phyloP scores from a whole-genome alignment of 2,113 vertebrate species.

The Dromiciops gliroides region DNA sequence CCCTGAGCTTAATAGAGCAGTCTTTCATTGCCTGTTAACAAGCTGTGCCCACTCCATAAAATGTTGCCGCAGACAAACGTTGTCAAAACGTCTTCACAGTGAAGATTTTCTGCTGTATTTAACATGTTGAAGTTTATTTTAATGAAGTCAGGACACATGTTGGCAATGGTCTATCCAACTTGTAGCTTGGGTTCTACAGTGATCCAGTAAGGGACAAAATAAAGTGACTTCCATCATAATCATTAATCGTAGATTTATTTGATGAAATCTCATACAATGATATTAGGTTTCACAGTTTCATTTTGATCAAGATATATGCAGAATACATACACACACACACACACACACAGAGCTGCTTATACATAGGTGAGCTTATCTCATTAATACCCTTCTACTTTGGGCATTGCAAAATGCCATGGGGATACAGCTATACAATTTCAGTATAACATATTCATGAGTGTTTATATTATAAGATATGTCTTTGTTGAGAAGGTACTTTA shows the following conservation, averaged over 20 bases:
- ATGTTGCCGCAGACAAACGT: slow-evolving; percentile 77
- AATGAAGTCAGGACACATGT: slow-evolving; percentile 64
- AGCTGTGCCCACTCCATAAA: slow-evolving; percentile 76
- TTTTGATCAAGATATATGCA: neutral
- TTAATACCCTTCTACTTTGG: neutral
- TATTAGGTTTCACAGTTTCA: slow-evolving; percentile 16
- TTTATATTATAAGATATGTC: neutral
- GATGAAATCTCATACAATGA: slow-evolving; percentile 17
- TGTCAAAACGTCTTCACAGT: slow-evolving; percentile 62
- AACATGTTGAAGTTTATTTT: slow-evolving; percentile 66
- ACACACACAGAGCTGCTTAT: neutral
- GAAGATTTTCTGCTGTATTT: slow-evolving; percentile 63
- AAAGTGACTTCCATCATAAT: neutral
- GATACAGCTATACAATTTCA: neutral
- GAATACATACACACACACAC: neutral
- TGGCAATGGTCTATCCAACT: slow-evolving; percentile 63
- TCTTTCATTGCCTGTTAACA: slow-evolving; percentile 83
- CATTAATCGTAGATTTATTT: slow-evolving; percentile 12
- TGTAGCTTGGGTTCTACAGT: slow-evolving; percentile 28
- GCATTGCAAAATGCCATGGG: neutral
- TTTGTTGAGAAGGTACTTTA: neutral
- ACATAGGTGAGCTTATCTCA: neutral
- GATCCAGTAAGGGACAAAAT: neutral
- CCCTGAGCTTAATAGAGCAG: slow-evolving; percentile 77
- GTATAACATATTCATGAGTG: neutral